phyloP scores from a whole-genome alignment of 1,140 invertebrate species.

The Lasaia peninsularis region DNA sequence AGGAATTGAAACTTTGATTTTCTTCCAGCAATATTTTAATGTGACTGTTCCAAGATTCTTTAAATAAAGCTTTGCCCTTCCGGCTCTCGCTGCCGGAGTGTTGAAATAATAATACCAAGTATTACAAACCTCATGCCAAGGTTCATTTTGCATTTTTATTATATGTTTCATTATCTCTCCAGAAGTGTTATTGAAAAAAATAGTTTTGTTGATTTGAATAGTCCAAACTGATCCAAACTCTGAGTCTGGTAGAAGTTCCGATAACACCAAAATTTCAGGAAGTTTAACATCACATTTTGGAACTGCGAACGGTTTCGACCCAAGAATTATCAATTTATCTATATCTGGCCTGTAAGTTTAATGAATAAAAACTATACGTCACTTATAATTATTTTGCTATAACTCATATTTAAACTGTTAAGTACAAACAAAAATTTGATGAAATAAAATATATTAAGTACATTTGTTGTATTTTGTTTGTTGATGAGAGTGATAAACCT shows the following conservation, averaged over 20 bases:
- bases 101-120: slow-evolving; percentile 68
- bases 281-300: slow-evolving; percentile 28
- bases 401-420: neutral
- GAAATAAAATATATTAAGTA: no score
- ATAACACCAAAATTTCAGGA: slow-evolving; percentile 1
- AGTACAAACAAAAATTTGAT: no score
- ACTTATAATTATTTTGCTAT: no score
- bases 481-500: no score
- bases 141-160: slow-evolving; percentile 39
- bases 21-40: slow-evolving; percentile 64
- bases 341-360: slow-evolving; percentile 40
- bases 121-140: slow-evolving; percentile 42
- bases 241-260: neutral
- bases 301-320: slow-evolving; percentile 42
- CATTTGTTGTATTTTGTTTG: no score
- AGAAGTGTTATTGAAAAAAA: slow-evolving; percentile 43
- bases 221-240: slow-evolving; percentile 34
- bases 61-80: slow-evolving; percentile 48
- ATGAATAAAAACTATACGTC: neutral
- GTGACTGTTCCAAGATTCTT: slow-evolving; percentile 61
- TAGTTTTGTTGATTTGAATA: slow-evolving; percentile 57
- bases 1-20: slow-evolving; percentile 40
- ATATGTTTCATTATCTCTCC: slow-evolving; percentile 34
- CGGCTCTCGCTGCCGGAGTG: slow-evolving; percentile 43
- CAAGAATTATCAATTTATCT: slow-evolving; percentile 45